phyloP scores from a whole-genome alignment of 1,140 invertebrate species.

The Rhagoletis zephyria region DNA sequence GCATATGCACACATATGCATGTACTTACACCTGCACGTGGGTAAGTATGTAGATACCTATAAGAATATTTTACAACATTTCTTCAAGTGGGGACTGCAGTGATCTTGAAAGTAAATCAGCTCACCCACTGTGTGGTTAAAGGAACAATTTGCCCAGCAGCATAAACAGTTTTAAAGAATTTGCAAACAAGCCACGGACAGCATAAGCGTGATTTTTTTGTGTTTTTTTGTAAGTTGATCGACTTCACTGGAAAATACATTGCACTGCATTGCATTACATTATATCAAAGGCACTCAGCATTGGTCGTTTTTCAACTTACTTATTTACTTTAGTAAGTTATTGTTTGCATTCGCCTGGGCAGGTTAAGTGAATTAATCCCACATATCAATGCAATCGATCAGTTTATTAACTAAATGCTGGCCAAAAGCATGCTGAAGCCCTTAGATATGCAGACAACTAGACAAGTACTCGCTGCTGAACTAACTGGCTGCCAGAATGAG shows the following conservation, averaged over 20 bases:
- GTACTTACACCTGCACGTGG: no score
- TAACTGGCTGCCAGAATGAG: neutral
- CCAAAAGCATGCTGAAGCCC: neutral
- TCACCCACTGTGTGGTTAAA: conserved; percentile 50
- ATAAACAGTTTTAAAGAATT: conserved; percentile 45
- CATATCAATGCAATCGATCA: conserved; percentile 49
- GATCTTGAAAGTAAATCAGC: conserved; percentile 25
- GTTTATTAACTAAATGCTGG: conserved; percentile 48
- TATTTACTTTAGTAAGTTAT: conserved; percentile 43
- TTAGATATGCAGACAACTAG: neutral
- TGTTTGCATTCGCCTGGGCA: conserved; percentile 1
- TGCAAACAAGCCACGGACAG: conserved; percentile 38
- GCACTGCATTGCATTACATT: neutral
- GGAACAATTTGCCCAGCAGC: conserved; percentile 41
- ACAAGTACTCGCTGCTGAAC: neutral
- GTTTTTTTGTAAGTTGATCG: neutral
- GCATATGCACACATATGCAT: neutral
- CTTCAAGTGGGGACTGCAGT: neutral
- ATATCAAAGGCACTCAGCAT: no score
- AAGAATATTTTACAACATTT: neutral
- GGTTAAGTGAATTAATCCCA: conserved; percentile 49
- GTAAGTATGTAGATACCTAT: no score
- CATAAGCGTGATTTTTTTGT: neutral
- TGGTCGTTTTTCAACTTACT: neutral
- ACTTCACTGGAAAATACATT: neutral